Conservation (phyloP, 2,113 vertebrate genomes). For the Cyanoderma ruficeps region DNA sequence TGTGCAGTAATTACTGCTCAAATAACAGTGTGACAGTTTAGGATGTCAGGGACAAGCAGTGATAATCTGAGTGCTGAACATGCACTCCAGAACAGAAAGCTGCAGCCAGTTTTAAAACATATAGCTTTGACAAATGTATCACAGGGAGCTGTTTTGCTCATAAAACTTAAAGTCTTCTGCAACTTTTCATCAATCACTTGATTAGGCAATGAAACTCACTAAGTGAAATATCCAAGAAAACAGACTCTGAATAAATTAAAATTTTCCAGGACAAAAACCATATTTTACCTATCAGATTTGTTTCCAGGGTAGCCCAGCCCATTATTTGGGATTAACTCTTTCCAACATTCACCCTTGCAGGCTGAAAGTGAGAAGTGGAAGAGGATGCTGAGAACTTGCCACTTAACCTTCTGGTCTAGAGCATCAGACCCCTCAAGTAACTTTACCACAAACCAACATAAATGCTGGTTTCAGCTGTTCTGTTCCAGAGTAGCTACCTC, state of each 20-base stretch:
- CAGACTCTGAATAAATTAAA: conserved; percentile 27
- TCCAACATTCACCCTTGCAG: neutral
- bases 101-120: conserved; percentile 34
- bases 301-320: neutral
- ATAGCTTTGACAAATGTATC: neutral
- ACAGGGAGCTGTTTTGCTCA: neutral
- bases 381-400: neutral
- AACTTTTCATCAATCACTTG: conserved; percentile 25
- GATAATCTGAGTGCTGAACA: conserved; percentile 1
- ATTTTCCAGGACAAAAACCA: conserved; percentile 14
- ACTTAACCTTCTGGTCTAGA: neutral
- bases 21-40: neutral
- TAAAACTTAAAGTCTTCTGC: neutral
- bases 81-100: conserved; percentile 55
- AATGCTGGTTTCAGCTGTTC: neutral
- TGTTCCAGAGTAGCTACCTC: neutral
- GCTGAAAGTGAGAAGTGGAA: neutral
- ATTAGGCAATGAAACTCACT: conserved; percentile 4
- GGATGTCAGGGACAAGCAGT: conserved; percentile 24
- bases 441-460: neutral
- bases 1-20: conserved; percentile 13
- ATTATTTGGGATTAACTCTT: neutral
- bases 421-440: neutral
- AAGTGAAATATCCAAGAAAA: neutral
- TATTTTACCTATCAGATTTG: neutral